Conservation (phyloP, 2,113 vertebrate genomes). For the Tragelaphus scriptus region DNA sequence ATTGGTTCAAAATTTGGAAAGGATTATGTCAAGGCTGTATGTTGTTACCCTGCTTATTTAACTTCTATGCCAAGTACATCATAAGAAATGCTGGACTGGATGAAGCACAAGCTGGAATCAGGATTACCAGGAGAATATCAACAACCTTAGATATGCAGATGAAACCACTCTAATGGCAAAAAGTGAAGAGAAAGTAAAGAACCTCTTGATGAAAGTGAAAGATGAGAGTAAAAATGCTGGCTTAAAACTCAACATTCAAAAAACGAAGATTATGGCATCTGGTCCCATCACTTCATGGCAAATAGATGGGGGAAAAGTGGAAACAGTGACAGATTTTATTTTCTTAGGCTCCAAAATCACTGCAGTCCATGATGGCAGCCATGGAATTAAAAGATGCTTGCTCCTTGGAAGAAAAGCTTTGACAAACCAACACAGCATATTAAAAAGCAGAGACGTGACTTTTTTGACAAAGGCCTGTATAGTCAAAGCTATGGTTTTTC, state of each 20-base stretch:
- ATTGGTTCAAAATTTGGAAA: not conserved
- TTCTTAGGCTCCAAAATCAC: not conserved
- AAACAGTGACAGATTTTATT: not conserved
- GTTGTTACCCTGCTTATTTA: not conserved
- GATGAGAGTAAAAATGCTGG: not conserved
- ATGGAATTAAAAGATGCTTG: not conserved
- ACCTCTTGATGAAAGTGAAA: not conserved
- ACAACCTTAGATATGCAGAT: not conserved
- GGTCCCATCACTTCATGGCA: not conserved
- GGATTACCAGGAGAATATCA: not conserved
- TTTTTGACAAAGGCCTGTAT: accelerated
- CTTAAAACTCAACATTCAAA: not conserved
- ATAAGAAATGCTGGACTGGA: not conserved
- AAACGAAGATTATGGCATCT: not conserved
- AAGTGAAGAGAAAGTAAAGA: not conserved
- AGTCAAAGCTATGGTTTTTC: not conserved
- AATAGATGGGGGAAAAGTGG: not conserved
- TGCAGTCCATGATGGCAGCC: not conserved
- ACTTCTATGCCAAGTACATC: not conserved
- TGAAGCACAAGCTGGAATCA: not conserved
- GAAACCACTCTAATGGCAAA: not conserved
- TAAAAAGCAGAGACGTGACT: not conserved
- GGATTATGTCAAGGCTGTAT: not conserved
- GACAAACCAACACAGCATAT: not conserved
- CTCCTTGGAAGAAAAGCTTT: not conserved